Conservation (phyloP, 2,113 vertebrate species). For the Aviceda subcristata region DNA sequence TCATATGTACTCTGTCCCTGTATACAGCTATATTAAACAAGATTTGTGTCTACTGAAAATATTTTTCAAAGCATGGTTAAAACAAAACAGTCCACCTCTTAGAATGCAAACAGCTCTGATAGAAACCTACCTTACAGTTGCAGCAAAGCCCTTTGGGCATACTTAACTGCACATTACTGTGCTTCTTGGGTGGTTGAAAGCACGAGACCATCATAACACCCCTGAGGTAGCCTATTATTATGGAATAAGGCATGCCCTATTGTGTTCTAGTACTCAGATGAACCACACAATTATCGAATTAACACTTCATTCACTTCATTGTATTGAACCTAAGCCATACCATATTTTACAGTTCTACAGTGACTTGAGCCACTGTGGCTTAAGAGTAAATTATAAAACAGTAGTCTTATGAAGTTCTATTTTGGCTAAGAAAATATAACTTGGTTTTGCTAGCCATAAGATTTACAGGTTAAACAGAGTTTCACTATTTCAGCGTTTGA, state of each 20-base stretch:
- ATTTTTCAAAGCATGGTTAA: not conserved
- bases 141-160: not conserved
- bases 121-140: not conserved
- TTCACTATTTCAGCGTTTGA: not conserved
- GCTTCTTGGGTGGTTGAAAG: not conserved
- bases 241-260: not conserved
- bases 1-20: not conserved
- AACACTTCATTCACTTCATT: not conserved
- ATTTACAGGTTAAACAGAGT: not conserved
- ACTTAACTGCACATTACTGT: not conserved
- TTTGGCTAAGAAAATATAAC: not conserved
- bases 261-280: not conserved
- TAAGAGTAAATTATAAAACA: not conserved
- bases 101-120: not conserved
- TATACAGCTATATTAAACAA: not conserved
- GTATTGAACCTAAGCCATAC: not conserved
- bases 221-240: not conserved
- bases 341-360: not conserved
- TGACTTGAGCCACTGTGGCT: not conserved
- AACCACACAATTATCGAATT: constrained; percentile 27
- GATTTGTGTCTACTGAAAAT: not conserved
- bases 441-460: not conserved
- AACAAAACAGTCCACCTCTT: not conserved
- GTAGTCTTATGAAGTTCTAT: not conserved
- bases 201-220: not conserved